Base-by-base conservation (phyloP, 2,797 vertebrate genomes). In the Craterocephalus amniculus region DNA sequence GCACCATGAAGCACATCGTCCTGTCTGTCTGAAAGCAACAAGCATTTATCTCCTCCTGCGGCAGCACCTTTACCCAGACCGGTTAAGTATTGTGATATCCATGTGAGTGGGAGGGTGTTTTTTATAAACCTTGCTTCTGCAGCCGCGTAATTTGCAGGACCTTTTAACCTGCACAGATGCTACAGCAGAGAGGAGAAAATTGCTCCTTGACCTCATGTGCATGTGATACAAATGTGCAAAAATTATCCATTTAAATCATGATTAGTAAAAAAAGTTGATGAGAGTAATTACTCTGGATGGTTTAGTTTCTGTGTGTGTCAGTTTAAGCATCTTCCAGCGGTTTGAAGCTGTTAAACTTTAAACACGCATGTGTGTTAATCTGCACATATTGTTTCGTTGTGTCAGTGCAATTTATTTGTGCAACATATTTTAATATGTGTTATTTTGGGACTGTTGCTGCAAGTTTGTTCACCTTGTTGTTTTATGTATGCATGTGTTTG, bases 381-480 rank as follows among this genome's bases (percentile, higher is more conserved):
- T 79, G 58, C 22, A 13, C 1, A 3, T 60, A n/a, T 58, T 73
- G 54, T 68, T 27, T 80, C 48, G 59, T 80, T 69, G 68, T 67
- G 29, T 72, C 40, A 16, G 12, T 32, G 34, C 26, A 54, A 31
- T 60, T 29, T 31, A 1, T 72, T 0, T 72, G 63, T 69, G 36
- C 6, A 24, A 56, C 56, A 70, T 83, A 78, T 76, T 58, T 78
- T 73, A 64, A 55, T 45, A 57, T 65, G 66, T 0, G n/a, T 65
- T 79, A 54, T 72, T 79, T 82, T 65, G 4, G 38, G 63, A 32
- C 32, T 48, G 26, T 34, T 65, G 48, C 64, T 43, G 27, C 51
- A 43, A 48, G 49, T 86, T 78, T 35, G 20, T 76, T 76, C 66
- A 64, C 54, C 71, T 78, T 66, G 59, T 66, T 55, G 35, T 8